Percentiles rank a stretch among this genome's conserved stretches.
Conservation (phyloP, 2,888 invertebrate genomes). For the Antheraea yamamai region DNA sequence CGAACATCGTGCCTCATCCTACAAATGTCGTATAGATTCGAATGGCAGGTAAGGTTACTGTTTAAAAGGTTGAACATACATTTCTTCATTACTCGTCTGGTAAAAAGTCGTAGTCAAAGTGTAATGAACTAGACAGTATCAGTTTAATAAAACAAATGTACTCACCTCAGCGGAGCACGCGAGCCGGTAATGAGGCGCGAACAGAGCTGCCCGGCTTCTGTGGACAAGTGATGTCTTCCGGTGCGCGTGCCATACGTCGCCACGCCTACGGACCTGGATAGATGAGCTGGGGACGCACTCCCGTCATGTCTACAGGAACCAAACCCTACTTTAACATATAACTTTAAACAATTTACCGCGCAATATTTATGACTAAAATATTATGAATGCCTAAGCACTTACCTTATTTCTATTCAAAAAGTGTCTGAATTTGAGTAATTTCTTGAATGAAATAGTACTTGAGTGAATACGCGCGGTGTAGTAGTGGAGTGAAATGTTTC, state of each 20-base stretch:
- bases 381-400: too few species aligned
- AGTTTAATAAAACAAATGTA: constrained; percentile 22
- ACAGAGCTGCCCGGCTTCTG: constrained; percentile 15
- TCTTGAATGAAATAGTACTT: too few species aligned
- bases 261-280: constrained; percentile 24
- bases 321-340: neutral
- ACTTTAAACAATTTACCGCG: too few species aligned
- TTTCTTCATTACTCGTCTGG: neutral
- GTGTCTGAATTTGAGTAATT: too few species aligned
- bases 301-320: neutral
- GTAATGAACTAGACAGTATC: neutral
- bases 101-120: neutral
- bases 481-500: too few species aligned
- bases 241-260: constrained; percentile 31
- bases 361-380: neutral
- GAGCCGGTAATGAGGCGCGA: constrained; percentile 25
- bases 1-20: neutral
- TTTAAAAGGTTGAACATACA: neutral
- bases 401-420: too few species aligned
- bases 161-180: constrained; percentile 26
- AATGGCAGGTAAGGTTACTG: neutral
- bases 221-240: constrained; percentile 25
- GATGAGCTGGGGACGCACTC: constrained; percentile 12
- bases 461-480: too few species aligned
- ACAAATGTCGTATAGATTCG: neutral